These are phyloP conservation scores for Okamejei kenojei DNA, from an alignment of 2,797 vertebrate species.

Conservation along the genomic window DNA sequence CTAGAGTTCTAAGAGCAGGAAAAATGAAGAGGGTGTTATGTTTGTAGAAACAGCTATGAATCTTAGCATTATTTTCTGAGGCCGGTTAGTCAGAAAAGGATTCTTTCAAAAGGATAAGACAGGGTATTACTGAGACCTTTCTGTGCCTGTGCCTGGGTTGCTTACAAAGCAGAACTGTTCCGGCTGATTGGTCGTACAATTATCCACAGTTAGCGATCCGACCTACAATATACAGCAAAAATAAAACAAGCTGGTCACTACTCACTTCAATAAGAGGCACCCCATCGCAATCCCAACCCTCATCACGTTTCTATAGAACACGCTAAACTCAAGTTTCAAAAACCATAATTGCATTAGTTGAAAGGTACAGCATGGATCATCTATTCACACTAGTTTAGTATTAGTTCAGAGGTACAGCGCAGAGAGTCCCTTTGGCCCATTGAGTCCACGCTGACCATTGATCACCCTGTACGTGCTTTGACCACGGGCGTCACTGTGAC, in stretches of 20 bases:
- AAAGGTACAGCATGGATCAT: no score
- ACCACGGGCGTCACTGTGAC: no score
- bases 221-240: constrained; percentile 50
- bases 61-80: background rate
- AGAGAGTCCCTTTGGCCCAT: no score
- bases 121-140: constrained; percentile 50
- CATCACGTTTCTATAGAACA: background rate
- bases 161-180: constrained; percentile 57
- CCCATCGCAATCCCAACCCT: background rate
- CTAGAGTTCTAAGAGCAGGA: constrained; percentile 55
- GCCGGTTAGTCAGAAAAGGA: background rate
- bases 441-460: no score
- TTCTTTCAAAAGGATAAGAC: background rate
- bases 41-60: background rate
- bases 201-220: constrained; percentile 62
- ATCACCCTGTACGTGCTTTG: no score
- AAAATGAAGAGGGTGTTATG: background rate
- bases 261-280: background rate
- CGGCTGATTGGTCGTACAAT: constrained; percentile 54
- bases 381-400: no score
- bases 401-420: no score
- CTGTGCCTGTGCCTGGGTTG: constrained; percentile 50
- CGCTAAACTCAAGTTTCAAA: background rate
- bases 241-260: background rate
- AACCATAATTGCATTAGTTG: background rate